phyloP scores from a whole-genome alignment of 2,888 invertebrate species.

The Acrocera orbiculus region DNA sequence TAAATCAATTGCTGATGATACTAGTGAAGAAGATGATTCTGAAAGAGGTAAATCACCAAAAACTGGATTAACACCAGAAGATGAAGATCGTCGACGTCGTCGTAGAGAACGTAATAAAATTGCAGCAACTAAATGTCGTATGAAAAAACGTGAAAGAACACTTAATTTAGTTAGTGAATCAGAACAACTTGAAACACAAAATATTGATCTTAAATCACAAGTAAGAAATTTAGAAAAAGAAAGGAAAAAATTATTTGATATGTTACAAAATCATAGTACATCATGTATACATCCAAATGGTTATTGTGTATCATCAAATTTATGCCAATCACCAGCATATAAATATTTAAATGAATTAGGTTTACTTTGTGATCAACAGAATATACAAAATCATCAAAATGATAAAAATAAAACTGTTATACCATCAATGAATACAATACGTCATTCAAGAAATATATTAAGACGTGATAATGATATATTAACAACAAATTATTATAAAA shows the following conservation, averaged over 20 bases:
- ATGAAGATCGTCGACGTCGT: slow-evolving; percentile 70
- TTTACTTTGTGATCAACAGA: slow-evolving; percentile 17
- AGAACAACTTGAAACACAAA: slow-evolving; percentile 68
- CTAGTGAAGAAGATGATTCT: slow-evolving; percentile 25
- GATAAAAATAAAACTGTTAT: slow-evolving; percentile 15
- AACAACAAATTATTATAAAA: slow-evolving; percentile 11
- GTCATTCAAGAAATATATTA: slow-evolving; percentile 22
- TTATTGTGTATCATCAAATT: slow-evolving; percentile 23
- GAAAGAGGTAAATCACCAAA: slow-evolving; percentile 32
- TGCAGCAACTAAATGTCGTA: slow-evolving; percentile 83
- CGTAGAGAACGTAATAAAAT: slow-evolving; percentile 85
- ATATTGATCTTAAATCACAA: slow-evolving; percentile 65
- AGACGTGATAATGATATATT: too few relatives aligned
- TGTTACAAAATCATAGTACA: slow-evolving; percentile 57
- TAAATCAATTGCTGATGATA: slow-evolving; percentile 13
- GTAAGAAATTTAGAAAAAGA: slow-evolving; percentile 68
- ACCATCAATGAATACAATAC: slow-evolving; percentile 30
- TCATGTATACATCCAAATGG: slow-evolving; percentile 40
- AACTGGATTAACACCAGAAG: slow-evolving; percentile 66
- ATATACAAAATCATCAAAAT: slow-evolving; percentile 12
- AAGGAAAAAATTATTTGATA: slow-evolving; percentile 57
- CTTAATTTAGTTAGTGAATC: slow-evolving; percentile 73
- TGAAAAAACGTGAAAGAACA: slow-evolving; percentile 83
- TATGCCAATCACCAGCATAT: slow-evolving; percentile 25
- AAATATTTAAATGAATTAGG: slow-evolving; percentile 27